phyloP scores from a whole-genome alignment of 2,113 vertebrate species.

The Macaca fascicularis region DNA sequence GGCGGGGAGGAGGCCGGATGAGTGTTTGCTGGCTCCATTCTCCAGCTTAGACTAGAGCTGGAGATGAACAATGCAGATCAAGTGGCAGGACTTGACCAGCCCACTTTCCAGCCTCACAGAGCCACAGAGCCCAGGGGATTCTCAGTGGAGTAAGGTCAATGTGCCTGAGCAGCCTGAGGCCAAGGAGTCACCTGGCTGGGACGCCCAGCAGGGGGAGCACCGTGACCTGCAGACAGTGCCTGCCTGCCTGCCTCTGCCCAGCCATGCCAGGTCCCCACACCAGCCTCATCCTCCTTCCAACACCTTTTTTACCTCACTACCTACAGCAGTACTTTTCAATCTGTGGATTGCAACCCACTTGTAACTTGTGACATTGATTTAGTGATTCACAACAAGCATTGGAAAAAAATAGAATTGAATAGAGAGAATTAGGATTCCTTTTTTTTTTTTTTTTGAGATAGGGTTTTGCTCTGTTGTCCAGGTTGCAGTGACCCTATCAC shows the following conservation, averaged over 20 bases:
- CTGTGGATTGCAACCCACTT: neutral
- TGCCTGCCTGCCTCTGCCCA: neutral
- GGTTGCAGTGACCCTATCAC: no score
- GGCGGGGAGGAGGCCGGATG: neutral
- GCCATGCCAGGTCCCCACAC: neutral
- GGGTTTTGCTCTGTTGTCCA: no score
- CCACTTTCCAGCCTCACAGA: neutral
- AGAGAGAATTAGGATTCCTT: neutral
- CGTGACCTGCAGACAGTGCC: fast-evolving
- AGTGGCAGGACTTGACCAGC: neutral
- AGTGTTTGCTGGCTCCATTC: neutral
- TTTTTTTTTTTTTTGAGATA: neutral
- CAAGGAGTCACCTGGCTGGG: neutral
- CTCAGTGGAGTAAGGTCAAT: neutral
- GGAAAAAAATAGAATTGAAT: neutral
- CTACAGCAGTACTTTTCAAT: neutral
- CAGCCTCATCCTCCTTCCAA: no score
- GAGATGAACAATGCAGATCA: neutral
- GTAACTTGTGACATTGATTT: neutral
- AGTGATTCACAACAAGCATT: neutral
- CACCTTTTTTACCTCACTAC: neutral
- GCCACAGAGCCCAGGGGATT: neutral
- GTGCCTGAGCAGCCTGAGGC: neutral
- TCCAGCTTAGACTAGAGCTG: neutral
- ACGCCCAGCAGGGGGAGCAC: fast-evolving